Evolutionary conservation across 2,888 invertebrate species (phyloP).

Genomic region (Macrosiphum euphorbiae): DNA sequence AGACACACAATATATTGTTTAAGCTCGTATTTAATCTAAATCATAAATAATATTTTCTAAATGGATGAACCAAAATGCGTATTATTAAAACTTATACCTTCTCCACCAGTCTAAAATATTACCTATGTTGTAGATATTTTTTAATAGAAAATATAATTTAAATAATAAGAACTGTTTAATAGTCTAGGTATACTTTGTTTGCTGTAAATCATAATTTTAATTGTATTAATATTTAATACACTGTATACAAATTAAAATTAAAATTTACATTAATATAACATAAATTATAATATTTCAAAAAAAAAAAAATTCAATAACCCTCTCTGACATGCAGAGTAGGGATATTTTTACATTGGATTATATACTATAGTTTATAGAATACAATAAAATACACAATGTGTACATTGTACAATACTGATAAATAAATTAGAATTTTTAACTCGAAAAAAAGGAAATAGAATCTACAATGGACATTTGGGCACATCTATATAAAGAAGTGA

Average conservation of each 20-base stretch:
- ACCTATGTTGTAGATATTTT: not conserved
- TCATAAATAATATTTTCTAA: not conserved
- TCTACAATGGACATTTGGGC: constrained; percentile 19
- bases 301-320: not conserved
- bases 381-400: not conserved
- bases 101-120: not conserved
- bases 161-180: not conserved
- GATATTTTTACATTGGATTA: not conserved
- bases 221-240: not conserved
- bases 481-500: not conserved
- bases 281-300: not conserved
- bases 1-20: not conserved
- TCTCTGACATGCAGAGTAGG: not conserved
- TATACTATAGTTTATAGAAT: not conserved
- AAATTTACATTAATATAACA: not conserved
- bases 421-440: not conserved
- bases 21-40: not conserved
- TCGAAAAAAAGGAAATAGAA: constrained; percentile 8
- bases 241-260: not conserved
- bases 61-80: not conserved
- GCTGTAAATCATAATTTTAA: not conserved
- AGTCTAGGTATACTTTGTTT: not conserved
- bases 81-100: not conserved
- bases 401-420: not conserved
- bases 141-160: not conserved